A percentile compares a stretch with the other conserved stretches of the same genome.
phyloP scores from a whole-genome alignment of 2,797 vertebrate species.

The Pseudomugil tenellus region DNA sequence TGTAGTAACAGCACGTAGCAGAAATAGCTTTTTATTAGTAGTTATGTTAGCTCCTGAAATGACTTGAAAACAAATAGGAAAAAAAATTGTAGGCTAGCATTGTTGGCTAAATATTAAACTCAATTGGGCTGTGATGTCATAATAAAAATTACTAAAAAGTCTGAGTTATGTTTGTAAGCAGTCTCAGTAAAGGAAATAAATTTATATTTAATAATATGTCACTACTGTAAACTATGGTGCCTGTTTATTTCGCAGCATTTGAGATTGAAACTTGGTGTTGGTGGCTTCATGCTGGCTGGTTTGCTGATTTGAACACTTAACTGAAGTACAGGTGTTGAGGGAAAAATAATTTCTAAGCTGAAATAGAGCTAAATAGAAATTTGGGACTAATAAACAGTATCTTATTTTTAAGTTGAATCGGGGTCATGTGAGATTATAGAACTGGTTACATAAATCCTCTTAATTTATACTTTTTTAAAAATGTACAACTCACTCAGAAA shows the following conservation, averaged over 20 bases:
- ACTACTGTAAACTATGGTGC: neutral
- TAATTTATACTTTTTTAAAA: slow-evolving; percentile 31
- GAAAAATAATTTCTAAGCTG: too few species aligned
- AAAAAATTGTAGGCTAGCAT: neutral
- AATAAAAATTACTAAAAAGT: too few species aligned
- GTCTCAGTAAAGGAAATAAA: neutral
- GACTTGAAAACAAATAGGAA: neutral
- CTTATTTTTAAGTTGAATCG: slow-evolving; percentile 2
- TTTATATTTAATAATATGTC: neutral
- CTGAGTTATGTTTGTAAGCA: neutral
- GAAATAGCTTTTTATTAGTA: neutral
- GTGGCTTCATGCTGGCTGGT: too few species aligned
- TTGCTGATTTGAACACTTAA: too few species aligned
- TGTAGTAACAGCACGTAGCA: neutral
- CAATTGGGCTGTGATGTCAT: neutral
- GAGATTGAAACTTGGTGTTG: too few species aligned
- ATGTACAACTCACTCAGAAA: too few species aligned
- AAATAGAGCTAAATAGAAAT: neutral
- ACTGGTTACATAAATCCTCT: slow-evolving; percentile 62
- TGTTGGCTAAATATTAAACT: neutral
- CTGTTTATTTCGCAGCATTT: too few species aligned
- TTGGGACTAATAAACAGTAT: slow-evolving; percentile 2
- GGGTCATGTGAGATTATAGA: slow-evolving; percentile 31
- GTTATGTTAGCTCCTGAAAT: too few species aligned
- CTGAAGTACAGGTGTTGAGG: too few species aligned